Base-by-base conservation (phyloP, 2,888 invertebrate species). In the Epinotia bilunana region DNA sequence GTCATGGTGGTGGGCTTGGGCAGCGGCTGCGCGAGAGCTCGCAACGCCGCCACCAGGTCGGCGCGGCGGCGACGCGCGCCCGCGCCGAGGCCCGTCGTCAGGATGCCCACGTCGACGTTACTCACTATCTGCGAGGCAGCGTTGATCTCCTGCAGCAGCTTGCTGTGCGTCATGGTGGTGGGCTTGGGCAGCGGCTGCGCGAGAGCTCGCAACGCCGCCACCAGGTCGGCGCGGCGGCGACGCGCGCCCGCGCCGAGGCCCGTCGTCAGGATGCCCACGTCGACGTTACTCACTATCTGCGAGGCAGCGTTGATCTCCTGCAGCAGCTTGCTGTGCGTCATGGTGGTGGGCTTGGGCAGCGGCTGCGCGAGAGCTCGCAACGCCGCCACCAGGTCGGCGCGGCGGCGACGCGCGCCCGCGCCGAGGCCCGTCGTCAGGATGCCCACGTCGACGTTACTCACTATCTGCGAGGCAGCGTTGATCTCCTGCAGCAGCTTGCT, bases 131-230 rank as follows among this genome's bases (percentile, higher is more conserved):
- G 96, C 2, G 98, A 97, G 53, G 91, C 91, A 78, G 97, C 96
- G 85, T 97, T 97, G 78, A 99, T 88, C 80, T 99, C 98, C 18
- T 95, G 95, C 79, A 97, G 96, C 33, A 98, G 90, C 84, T 98
- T 98, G 84, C 96, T 95, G 86, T 97, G 97, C 79, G 97, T 97
- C 78, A 98, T 90, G 0, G 97, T 97, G n/a, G 96, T 95, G 11
- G 97, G 96, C 77, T 96, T 97, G 87, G 97, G 96, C 80, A 94
- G 93, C 39, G 96, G 95, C 28, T 94, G 85, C 70, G 98, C 95
- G 39, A 97, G 86, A 76, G 96, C 96, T 76, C 95, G 96, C n/a
- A 99, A 93, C 0, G 96, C 95, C 6, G 96, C 94, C 0, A 96
- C 95, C 2, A 99, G 91, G 86, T 98, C 98, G 0, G 96, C 95